Conservation (phyloP, 1,140 invertebrate genomes). For the Calycopis cecrops region DNA sequence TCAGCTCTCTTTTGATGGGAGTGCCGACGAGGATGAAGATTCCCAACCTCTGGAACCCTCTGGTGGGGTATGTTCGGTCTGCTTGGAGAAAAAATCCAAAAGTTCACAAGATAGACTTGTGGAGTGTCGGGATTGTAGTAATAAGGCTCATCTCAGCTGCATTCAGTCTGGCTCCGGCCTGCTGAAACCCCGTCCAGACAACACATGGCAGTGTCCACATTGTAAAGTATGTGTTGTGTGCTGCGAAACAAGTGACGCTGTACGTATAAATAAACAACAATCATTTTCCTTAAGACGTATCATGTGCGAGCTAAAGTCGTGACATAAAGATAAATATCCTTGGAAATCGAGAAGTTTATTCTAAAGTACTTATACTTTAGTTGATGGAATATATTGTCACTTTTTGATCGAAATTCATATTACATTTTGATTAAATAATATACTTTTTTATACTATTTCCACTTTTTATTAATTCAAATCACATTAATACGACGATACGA, state of each 20-base stretch:
- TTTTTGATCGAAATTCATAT: no score
- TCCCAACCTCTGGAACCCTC: slow-evolving; percentile 45
- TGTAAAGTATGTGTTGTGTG: slow-evolving; percentile 83
- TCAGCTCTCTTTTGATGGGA: slow-evolving; percentile 67
- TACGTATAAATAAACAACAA: slow-evolving; percentile 63
- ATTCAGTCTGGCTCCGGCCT: slow-evolving; percentile 80
- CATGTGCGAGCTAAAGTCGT: neutral
- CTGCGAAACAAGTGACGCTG: slow-evolving; percentile 82
- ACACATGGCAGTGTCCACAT: slow-evolving; percentile 83
- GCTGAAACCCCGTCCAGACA: slow-evolving; percentile 78
- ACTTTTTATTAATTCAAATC: no score
- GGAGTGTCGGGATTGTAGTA: slow-evolving; percentile 86
- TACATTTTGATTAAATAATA: no score
- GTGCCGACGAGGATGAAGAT: slow-evolving; percentile 68
- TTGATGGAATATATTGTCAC: no score
- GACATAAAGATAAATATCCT: no score
- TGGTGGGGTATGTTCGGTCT: slow-evolving; percentile 77
- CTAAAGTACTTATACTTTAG: no score
- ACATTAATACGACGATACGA: no score
- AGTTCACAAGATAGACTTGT: slow-evolving; percentile 81
- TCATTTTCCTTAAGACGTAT: neutral
- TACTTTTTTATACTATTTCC: no score
- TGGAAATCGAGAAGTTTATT: no score
- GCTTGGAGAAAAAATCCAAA: slow-evolving; percentile 73
- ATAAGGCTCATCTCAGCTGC: slow-evolving; percentile 83